These are phyloP conservation scores for Xylota segnis DNA, from an alignment of 2,888 invertebrate genomes.

Conservation along the genomic window DNA sequence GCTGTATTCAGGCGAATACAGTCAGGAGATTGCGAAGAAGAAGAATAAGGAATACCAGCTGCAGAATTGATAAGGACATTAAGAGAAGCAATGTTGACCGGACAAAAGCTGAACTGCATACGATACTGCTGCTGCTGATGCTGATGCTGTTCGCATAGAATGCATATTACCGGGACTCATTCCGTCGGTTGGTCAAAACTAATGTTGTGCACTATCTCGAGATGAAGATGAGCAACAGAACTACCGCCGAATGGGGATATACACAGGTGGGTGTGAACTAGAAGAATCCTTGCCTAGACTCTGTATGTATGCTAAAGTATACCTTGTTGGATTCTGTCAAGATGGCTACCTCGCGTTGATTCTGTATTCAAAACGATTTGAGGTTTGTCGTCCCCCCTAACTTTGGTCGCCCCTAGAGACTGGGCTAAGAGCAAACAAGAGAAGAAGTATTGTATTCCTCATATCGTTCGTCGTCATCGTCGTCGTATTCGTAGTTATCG, in stretches of 20 bases:
- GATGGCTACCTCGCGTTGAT: conserved; percentile 66
- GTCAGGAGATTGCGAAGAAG: conserved; percentile 59
- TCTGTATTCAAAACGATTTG: conserved; percentile 51
- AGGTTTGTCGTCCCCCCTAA: conserved; percentile 27
- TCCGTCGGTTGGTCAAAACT: conserved; percentile 62
- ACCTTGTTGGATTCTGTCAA: conserved; percentile 65
- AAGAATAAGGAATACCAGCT: conserved; percentile 75
- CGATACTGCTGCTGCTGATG: conserved; percentile 5
- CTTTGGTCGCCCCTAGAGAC: conserved; percentile 36
- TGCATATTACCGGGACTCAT: conserved; percentile 47
- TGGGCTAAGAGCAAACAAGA: conserved; percentile 42
- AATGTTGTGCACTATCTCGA: conserved; percentile 58
- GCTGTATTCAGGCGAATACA: conserved; percentile 4
- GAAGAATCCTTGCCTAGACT: conserved; percentile 23
- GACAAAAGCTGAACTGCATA: conserved; percentile 58
- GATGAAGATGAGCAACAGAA: conserved; percentile 62
- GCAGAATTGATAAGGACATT: conserved; percentile 73
- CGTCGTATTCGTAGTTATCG: conserved; percentile 36
- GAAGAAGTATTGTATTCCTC: conserved; percentile 65
- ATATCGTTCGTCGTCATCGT: conserved; percentile 47
- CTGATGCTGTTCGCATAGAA: conserved; percentile 31
- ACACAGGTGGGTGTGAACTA: conserved; percentile 41
- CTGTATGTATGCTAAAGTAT: conserved; percentile 22
- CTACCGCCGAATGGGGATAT: conserved; percentile 17
- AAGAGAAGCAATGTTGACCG: conserved; percentile 64